Conservation (phyloP, 2,113 vertebrate genomes). For the Ptychochromis oligacanthus region DNA sequence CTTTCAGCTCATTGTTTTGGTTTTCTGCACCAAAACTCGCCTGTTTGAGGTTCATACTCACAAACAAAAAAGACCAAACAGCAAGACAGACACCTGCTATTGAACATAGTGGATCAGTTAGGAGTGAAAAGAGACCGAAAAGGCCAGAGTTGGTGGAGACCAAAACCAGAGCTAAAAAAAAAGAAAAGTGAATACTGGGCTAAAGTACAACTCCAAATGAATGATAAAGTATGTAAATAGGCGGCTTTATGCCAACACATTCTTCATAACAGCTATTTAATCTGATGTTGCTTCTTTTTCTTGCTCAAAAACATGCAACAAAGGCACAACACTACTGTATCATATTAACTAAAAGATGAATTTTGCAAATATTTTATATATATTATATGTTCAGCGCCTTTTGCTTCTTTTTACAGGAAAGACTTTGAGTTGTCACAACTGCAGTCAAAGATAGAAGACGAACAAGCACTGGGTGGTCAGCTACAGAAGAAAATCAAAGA, state of each 20-base stretch:
- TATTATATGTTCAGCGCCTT: no score
- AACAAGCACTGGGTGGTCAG: conserved; percentile 56
- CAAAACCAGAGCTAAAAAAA: no score
- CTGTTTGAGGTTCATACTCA: background rate
- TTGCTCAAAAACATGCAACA: no score
- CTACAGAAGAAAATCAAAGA: conserved; percentile 73
- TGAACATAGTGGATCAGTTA: no score
- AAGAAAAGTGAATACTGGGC: no score
- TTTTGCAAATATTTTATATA: no score
- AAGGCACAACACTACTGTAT: no score
- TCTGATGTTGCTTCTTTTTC: no score
- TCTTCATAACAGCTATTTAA: background rate
- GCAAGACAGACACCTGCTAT: no score
- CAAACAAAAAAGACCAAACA: background rate
- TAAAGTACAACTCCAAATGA: no score
- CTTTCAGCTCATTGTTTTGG: accelerated
- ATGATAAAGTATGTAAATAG: background rate
- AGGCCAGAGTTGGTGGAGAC: background rate
- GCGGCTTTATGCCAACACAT: background rate
- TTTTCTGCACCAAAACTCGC: accelerated
- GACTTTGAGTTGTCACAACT: conserved; percentile 72
- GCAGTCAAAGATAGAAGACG: conserved; percentile 67
- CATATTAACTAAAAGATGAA: no score
- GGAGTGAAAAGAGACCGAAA: background rate
- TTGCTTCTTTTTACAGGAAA: conserved; percentile 50